phyloP scores from a whole-genome alignment of 2,113 vertebrate species.

The Quiscalus mexicanus region DNA sequence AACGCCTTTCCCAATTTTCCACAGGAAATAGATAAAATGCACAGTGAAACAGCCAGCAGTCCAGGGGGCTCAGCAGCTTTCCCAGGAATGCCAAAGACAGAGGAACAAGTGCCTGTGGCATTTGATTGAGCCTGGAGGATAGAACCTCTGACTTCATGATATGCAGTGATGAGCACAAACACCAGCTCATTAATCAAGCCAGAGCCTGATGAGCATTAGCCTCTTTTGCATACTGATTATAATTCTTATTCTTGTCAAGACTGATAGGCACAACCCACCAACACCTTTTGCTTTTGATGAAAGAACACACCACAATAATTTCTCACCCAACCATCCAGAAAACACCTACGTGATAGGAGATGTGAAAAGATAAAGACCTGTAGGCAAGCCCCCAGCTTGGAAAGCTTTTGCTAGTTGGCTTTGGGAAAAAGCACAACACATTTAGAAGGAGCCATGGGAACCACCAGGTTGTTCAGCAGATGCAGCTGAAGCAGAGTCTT shows the following conservation, averaged over 20 bases:
- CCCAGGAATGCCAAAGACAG: background rate
- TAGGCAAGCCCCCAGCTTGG: background rate
- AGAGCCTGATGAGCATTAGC: background rate
- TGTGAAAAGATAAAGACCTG: background rate
- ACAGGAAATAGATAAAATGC: background rate
- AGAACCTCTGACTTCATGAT: background rate
- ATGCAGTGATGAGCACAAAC: background rate
- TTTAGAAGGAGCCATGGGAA: background rate
- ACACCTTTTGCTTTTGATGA: background rate
- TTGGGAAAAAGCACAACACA: background rate
- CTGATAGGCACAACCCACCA: background rate
- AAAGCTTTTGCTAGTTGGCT: background rate
- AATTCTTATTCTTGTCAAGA: background rate
- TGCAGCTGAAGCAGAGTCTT: background rate
- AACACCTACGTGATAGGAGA: background rate
- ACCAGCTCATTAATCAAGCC: background rate
- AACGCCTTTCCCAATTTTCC: background rate
- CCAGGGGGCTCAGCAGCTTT: background rate
- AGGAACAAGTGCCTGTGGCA: background rate
- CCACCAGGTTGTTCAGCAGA: background rate
- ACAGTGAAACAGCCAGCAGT: background rate
- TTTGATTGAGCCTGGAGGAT: background rate
- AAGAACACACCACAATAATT: background rate
- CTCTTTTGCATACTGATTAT: background rate
- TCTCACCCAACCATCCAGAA: background rate